phyloP scores from a whole-genome alignment of 2,113 vertebrate species.

The Grallaria varia region DNA sequence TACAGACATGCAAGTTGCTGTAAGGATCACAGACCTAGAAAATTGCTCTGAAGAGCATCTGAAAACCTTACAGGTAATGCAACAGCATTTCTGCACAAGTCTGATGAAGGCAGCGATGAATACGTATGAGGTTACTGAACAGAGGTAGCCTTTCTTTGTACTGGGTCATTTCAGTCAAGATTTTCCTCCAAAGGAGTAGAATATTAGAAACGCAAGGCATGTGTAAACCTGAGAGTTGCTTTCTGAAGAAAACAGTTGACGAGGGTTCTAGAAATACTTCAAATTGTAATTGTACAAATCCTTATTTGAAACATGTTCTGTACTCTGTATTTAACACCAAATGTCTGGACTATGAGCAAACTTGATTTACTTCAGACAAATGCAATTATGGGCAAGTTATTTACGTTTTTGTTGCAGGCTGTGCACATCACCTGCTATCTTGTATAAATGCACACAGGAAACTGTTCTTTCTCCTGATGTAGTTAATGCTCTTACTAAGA shows the following conservation, averaged over 20 bases:
- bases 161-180: background rate
- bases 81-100: background rate
- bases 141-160: background rate
- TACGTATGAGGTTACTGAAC: background rate
- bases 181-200: background rate
- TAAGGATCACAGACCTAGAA: conserved; percentile 93
- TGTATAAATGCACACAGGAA: background rate
- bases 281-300: background rate
- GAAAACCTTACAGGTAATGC: conserved; percentile 87
- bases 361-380: background rate
- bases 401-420: background rate
- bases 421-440: background rate
- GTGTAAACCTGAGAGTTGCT: background rate
- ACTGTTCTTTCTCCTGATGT: background rate
- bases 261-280: background rate
- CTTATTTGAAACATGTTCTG: background rate
- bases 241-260: background rate
- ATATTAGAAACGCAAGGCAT: background rate
- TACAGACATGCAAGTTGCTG: conserved; percentile 85
- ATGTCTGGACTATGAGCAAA: background rate
- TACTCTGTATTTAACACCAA: background rate
- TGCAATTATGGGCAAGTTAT: background rate
- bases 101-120: background rate
- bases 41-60: conserved; percentile 92
- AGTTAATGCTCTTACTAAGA: background rate